Evolutionary conservation across 2,113 vertebrate genomes (phyloP), one percentile per base, ranked within the genome.

Genomic region (Maccullochella peelii): DNA sequence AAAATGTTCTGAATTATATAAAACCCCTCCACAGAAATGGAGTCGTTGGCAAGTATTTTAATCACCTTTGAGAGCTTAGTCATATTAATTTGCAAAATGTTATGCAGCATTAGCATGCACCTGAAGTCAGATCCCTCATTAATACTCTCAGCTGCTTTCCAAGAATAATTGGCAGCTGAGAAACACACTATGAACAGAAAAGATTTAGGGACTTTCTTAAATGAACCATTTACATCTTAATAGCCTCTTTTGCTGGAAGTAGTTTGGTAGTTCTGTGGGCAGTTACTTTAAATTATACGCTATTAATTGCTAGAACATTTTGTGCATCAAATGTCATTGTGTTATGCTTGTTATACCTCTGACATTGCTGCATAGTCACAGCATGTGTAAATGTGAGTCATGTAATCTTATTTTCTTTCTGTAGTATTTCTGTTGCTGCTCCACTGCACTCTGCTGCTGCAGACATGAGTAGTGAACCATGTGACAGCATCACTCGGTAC

Each of bases 401-500:
- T 23, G 38, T 58, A 47, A 59, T 81, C 44, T 66, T 58, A 54
- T 88, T 82, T 77, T 65, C 63, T 54, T 49, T 44, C 72, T 44
- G 75, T 78, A 73, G 42, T 79, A 54, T 40, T 78, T 66, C 63
- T 68, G 40, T 30, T 49, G 20, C 77, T 74, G 67, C 77, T 73
- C 54, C 33, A 11, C 77, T 38, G 67, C 57, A 59, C 68, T 11
- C 72, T 38, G 67, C 72, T 38, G 67, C 69, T 58, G 73, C 70
- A 88, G 47, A 85, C 44, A 27, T 5, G 11, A 42, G 80, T n/a
- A 73, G 78, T 62, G 33, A 84, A 77, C 93, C 93, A 94, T 87
- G 89, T 95, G 95, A 94, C 88, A 33, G 33, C 33, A 85, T 92
- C 88, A 88, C 77, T 77, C 74, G 33, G 84, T 81, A n/a, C 80